Percentiles rank a stretch among this genome's conserved stretches.
Evolutionary conservation across 2,797 vertebrate genomes (phyloP).

Genomic region (Cossypha heuglini): DNA sequence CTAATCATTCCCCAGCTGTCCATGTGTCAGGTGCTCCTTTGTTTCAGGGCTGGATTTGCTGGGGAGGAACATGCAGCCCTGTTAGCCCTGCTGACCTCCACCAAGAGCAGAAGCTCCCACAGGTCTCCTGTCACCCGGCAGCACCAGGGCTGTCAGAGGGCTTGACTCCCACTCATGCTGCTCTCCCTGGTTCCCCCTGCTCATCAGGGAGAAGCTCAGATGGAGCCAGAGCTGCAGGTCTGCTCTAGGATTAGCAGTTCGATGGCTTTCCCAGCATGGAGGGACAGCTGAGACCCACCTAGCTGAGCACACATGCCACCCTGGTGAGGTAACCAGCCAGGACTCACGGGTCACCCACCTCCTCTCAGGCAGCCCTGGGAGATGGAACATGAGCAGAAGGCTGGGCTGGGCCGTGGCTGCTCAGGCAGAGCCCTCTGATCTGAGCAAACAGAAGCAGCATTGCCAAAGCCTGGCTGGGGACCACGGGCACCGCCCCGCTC

Average conservation of each 20-base stretch:
- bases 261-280: not conserved
- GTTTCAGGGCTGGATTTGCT: not conserved
- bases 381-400: conserved; percentile 9
- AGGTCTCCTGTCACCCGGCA: not conserved
- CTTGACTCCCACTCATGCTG: not conserved
- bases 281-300: not conserved
- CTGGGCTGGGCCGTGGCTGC: conserved; percentile 22
- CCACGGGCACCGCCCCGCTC: not conserved
- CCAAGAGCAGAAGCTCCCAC: not conserved
- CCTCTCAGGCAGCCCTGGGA: not conserved
- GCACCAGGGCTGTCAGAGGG: not conserved
- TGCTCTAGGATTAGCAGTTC: not conserved
- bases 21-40: fast-evolving
- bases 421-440: conserved; percentile 66
- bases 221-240: not conserved
- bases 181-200: not conserved
- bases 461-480: conserved; percentile 7
- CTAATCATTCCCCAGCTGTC: not conserved
- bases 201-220: not conserved
- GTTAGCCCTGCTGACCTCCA: not conserved
- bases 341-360: not conserved
- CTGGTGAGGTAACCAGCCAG: not conserved
- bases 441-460: conserved; percentile 51
- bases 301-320: not conserved
- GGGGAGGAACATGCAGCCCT: not conserved